Base-by-base conservation (phyloP, 2,888 invertebrate species). In the Cistogaster globosa region DNA sequence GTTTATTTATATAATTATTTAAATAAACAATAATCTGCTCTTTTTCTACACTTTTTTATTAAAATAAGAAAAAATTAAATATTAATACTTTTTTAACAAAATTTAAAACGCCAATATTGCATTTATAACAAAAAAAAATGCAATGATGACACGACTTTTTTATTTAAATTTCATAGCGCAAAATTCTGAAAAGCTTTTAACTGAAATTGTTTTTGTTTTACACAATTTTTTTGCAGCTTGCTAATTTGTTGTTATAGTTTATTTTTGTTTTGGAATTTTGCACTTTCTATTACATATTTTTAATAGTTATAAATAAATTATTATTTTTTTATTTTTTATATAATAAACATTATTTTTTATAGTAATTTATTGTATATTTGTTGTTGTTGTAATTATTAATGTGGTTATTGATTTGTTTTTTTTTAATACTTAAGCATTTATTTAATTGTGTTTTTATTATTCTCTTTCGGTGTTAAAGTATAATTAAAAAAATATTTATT, bases 71-170 rank as follows among this genome's bases (percentile, higher is more conserved):
- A 26, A 32, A 53, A 58, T 16, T 55, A 20, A 18, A 72, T 20
- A n/a, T 51, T 58, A 48, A 14, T 18, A 5, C 62, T 63, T 53
- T 22, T 48, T 68, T 67, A 76, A 75, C 45, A 67, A 77, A 55
- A 69, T 74, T 80, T 72, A 51, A 77, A 86, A 86, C 63, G 62
- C 67, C 89, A 88, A 90, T 88, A 88, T 90, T 89, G 87, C 89
- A 88, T 90, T 90, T 90, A 89, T 89, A 53, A 65, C n/a, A 69
- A 67, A 57, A 72, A n/a, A 76, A 83, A 77, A 77, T 86, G 86
- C 72, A 81, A 81, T 84, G 69, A 69, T 77, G 80, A 65, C 69
- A 84, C 80, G 71, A 82, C 65, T 78, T 67, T 26, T 85, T 78
- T 20, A 74, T 80, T 68, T 81, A 69, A 78, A 84, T 71, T 83